These are phyloP conservation scores for Peucedramus taeniatus DNA, from an alignment of 2,113 vertebrate species.

Conservation along the genomic window DNA sequence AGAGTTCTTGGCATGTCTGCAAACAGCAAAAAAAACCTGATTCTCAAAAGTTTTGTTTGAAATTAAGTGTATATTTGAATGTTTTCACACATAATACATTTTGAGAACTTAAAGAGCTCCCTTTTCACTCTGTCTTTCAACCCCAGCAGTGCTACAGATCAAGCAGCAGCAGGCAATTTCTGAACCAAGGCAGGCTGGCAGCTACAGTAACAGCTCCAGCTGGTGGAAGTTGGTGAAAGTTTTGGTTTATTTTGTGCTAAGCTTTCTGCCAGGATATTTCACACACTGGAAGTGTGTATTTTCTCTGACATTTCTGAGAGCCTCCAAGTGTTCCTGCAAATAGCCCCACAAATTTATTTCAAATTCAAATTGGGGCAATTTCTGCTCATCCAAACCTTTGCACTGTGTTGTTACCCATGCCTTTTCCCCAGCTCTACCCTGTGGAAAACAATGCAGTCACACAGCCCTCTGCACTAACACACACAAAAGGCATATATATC, in stretches of 20 bases:
- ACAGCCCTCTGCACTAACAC: background rate
- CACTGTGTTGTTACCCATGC: background rate
- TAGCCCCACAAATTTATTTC: background rate
- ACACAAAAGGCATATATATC: background rate
- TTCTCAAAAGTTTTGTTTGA: slow-evolving; percentile 35
- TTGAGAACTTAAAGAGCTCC: slow-evolving; percentile 19
- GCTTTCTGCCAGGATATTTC: slow-evolving; percentile 34
- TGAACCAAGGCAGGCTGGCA: slow-evolving; percentile 28
- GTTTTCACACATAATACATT: slow-evolving; percentile 44
- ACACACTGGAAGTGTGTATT: background rate
- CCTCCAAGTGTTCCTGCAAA: background rate
- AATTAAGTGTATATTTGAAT: slow-evolving; percentile 14
- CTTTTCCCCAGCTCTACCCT: background rate
- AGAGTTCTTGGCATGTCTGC: background rate
- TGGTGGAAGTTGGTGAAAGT: slow-evolving; percentile 58
- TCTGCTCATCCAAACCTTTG: background rate
- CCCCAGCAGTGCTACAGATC: background rate
- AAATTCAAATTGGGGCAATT: background rate
- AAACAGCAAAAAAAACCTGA: background rate
- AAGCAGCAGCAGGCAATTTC: slow-evolving; percentile 23
- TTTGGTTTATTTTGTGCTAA: slow-evolving; percentile 26
- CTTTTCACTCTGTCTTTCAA: slow-evolving; percentile 46
- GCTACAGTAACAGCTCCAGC: slow-evolving; percentile 55
- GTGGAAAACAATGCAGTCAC: background rate
- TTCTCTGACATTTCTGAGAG: slow-evolving; percentile 3